These are phyloP conservation scores for Chiridota heheva DNA, from an alignment of 35 echinoderm and acorn worm species.

Conservation along the genomic window DNA sequence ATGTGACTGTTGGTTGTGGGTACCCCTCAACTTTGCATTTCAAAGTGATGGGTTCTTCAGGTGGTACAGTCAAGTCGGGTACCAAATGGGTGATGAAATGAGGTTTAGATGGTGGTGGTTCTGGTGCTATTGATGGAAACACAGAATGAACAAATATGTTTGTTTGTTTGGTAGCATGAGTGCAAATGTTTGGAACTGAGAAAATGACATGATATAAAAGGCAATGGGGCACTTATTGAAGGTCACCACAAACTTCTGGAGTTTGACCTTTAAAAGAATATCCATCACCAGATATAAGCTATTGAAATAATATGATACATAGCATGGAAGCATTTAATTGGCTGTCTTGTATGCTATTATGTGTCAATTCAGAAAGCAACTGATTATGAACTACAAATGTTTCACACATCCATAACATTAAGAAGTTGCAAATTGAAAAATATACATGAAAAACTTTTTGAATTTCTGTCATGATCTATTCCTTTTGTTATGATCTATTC, in stretches of 20 bases:
- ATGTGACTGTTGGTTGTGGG: not conserved
- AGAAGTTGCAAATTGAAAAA: too few species aligned
- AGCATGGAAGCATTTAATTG: too few species aligned
- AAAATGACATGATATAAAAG: not conserved
- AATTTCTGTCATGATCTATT: too few species aligned
- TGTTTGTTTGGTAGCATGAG: not conserved
- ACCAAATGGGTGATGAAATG: not conserved
- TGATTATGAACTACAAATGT: too few species aligned
- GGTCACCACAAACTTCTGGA: constrained; percentile 12
- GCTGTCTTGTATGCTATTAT: too few species aligned
- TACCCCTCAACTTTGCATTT: constrained; percentile 26
- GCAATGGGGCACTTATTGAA: not conserved
- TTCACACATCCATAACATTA: too few species aligned
- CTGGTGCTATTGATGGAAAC: not conserved
- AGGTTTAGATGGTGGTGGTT: constrained; percentile 17
- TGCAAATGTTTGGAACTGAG: not conserved
- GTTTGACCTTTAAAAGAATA: constrained; percentile 31
- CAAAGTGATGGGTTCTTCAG: not conserved
- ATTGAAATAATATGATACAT: too few species aligned
- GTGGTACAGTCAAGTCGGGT: not conserved
- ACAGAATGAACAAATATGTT: not conserved
- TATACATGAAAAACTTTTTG: too few species aligned
- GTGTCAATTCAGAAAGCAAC: too few species aligned
- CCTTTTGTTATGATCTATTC: too few species aligned
- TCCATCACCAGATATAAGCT: constrained; percentile 75